Evolutionary conservation across 2,113 vertebrate genomes (phyloP), one percentile per base, ranked within the genome.

Genomic region (Hippocampus comes): DNA sequence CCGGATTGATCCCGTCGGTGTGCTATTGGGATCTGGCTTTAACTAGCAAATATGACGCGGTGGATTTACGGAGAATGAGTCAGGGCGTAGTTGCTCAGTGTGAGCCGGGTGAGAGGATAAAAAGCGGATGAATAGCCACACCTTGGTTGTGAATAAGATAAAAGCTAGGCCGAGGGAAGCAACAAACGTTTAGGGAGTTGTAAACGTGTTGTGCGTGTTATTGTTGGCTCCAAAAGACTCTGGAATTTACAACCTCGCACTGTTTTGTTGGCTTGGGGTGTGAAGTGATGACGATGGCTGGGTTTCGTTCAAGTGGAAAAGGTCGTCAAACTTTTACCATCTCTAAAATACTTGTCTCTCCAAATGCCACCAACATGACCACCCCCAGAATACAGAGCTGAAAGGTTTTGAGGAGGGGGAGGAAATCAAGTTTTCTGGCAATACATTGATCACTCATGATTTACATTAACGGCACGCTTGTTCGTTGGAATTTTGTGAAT

Each of bases 61-160:
- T 56, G 64, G 67, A 82, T 38, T 9, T 43, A 10, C 63, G 46
- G 64, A 25, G 63, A 38, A n/a, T 34, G 53, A 23, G 27, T 72
- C n/a, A 42, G 42, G 21, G 23, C 17, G 64, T 38, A 30, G 74
- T 61, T 56, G 64, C n/a, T 60, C 15, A 9, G 59, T 15, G 11
- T 34, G 59, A 74, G 66, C 49, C 61, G 61, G 27, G 21, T 83
- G 75, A 30, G 49, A 67, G 76, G 67, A 79, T 82, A 78, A 82
- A 84, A 84, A 67, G 42, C 80, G 76, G 82, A 84, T 82, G 78
- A 80, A 84, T 82, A 87, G 83, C 90, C 90, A 90, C 90, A 91
- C 90, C 90, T 91, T 88, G 85, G 78, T 86, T 88, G 84, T 86
- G 86, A 88, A 89, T 84, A 75, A 83, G 78, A 82, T 85, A 71